These are phyloP conservation scores for Drosophila anceps DNA, from an alignment of 2,888 invertebrate genomes.

Conservation along the genomic window DNA sequence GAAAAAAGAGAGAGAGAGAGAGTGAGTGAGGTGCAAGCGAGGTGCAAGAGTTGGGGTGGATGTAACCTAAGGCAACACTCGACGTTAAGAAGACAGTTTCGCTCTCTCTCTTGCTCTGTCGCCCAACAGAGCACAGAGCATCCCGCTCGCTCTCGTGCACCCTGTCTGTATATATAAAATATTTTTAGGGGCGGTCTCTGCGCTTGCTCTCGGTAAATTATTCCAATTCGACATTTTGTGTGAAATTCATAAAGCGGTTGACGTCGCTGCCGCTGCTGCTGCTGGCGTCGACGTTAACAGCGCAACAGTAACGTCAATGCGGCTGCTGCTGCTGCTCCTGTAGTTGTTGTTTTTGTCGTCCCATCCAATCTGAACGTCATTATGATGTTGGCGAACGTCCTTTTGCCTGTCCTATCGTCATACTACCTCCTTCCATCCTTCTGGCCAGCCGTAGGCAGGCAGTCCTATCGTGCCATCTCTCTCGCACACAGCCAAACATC, in stretches of 20 bases:
- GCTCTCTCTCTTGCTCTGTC: slow-evolving; percentile 11
- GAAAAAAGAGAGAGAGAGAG: neutral
- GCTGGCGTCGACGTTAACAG: slow-evolving; percentile 21
- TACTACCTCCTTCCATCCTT: neutral
- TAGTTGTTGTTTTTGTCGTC: slow-evolving; percentile 17
- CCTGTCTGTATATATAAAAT: slow-evolving; percentile 74
- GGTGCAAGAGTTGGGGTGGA: slow-evolving; percentile 10
- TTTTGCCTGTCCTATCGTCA: slow-evolving; percentile 61
- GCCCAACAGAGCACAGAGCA: neutral
- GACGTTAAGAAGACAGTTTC: slow-evolving; percentile 20
- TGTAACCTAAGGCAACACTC: slow-evolving; percentile 54
- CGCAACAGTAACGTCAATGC: slow-evolving; percentile 49
- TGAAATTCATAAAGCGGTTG: slow-evolving; percentile 74
- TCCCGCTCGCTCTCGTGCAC: slow-evolving; percentile 17
- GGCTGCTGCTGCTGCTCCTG: slow-evolving; percentile 19
- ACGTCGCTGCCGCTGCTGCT: slow-evolving; percentile 39
- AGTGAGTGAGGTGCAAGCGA: slow-evolving; percentile 8
- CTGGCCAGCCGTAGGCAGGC: slow-evolving; percentile 1
- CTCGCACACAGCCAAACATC: slow-evolving; percentile 46
- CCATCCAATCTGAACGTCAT: slow-evolving; percentile 72
- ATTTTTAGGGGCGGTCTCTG: slow-evolving; percentile 84
- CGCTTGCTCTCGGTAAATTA: slow-evolving; percentile 61
- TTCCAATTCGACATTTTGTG: slow-evolving; percentile 85
- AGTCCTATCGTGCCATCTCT: slow-evolving; percentile 53
- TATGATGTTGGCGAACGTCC: slow-evolving; percentile 68